phyloP scores from a whole-genome alignment of 1,140 invertebrate species.

The Tetraneura akinire region DNA sequence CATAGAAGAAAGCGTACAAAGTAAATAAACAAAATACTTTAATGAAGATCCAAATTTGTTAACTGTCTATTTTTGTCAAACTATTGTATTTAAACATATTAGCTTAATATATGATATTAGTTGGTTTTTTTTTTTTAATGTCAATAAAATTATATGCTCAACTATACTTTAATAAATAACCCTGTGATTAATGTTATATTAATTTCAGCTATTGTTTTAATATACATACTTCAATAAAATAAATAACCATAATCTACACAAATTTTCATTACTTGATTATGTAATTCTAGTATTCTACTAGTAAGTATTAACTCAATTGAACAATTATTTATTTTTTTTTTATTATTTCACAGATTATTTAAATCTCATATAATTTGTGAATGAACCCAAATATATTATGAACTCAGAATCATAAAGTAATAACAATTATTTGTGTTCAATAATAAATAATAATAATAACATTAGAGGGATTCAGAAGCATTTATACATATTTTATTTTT shows the following conservation, averaged over 20 bases:
- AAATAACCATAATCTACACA: slow-evolving; percentile 22
- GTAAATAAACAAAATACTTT: background rate
- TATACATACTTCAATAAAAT: slow-evolving; percentile 44
- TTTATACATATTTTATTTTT: background rate
- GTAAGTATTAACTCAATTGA: background rate
- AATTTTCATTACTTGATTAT: background rate
- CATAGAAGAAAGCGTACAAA: slow-evolving; percentile 24
- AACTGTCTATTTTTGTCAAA: background rate
- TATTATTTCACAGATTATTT: background rate
- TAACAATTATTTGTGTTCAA: slow-evolving; percentile 30
- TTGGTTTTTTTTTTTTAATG: background rate
- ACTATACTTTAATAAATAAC: background rate
- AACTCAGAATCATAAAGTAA: background rate
- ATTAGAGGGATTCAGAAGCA: slow-evolving; percentile 48
- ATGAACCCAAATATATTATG: slow-evolving; percentile 23
- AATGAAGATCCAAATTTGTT: background rate
- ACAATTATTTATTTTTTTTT: slow-evolving; percentile 12
- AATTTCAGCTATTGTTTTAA: slow-evolving; percentile 19
- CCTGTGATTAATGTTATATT: background rate
- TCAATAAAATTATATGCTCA: background rate
- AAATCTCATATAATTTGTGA: no score
- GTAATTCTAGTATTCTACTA: slow-evolving; percentile 32
- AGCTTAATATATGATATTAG: background rate
- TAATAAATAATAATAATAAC: slow-evolving; percentile 31
- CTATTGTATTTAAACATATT: background rate